Conservation (phyloP, 2,888 invertebrate species). For the Cartodere bifasciata region DNA sequence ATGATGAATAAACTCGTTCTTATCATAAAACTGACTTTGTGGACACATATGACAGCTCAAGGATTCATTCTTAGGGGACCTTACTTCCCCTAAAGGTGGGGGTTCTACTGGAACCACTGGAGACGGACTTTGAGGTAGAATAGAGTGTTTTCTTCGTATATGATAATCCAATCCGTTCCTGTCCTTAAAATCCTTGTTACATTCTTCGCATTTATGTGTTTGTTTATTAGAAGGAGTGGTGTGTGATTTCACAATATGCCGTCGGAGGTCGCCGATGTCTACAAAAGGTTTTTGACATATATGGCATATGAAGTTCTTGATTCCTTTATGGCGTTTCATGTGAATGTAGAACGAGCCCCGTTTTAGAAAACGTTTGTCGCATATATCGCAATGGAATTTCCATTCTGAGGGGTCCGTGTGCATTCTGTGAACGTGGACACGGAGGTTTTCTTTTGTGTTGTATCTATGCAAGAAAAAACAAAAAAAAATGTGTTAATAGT, state of each 20-base stretch:
- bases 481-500: no score
- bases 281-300: slow-evolving; percentile 32
- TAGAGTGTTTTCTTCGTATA: no score
- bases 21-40: no score
- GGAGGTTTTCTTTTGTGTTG: no score
- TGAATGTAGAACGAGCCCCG: slow-evolving; percentile 24
- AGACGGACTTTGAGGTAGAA: no score
- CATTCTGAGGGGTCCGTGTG: slow-evolving; percentile 24
- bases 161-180: slow-evolving; percentile 21
- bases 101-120: no score
- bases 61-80: no score
- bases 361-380: slow-evolving; percentile 23
- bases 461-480: no score
- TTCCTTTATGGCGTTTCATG: slow-evolving; percentile 23
- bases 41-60: no score
- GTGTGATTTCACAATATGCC: slow-evolving; percentile 23
- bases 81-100: no score
- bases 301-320: slow-evolving; percentile 28
- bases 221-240: slow-evolving; percentile 22
- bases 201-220: slow-evolving; percentile 19
- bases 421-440: no score
- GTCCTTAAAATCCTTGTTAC: slow-evolving; percentile 23
- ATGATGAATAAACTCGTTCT: no score
- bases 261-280: slow-evolving; percentile 24
- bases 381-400: slow-evolving; percentile 22